Base-by-base conservation (phyloP, 2,113 vertebrate species). In the Cromileptes altivelis region DNA sequence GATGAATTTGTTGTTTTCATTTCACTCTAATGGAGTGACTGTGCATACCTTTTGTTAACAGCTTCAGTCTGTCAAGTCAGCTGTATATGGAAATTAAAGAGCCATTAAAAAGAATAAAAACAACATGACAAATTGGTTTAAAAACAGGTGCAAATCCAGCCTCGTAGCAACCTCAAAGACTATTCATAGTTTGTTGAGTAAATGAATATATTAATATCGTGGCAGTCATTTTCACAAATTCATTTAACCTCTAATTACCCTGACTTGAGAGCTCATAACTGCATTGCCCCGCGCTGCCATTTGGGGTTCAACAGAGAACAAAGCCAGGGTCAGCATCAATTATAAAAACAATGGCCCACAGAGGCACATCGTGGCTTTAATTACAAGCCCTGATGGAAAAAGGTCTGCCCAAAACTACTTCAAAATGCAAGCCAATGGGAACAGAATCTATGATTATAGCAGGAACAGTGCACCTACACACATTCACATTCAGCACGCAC, bases 211-310 rank as follows among this genome's bases (percentile, higher is more conserved):
- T 84, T 82, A 87, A 88, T 85, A 82, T 87, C 63, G 62, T 15
- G 37, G 68, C 50, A 79, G 55, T 61, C 45, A 75, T 91, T 90
- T 85, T 76, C 42, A 68, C 62, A 75, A 84, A 85, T 87, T 90
- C 62, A 75, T 83, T 88, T 93, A 91, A 90, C 87, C 89, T 90
- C 63, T 82, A 90, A 91, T 93, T 90, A 90, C 62, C 47, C 80
- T 50, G 64, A 63, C 65, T 61, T 37, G 57, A 70, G 76, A 81
- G 64, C 87, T 76, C 17, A 61, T 81, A 56, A 61, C 60, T 17
- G 69, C 13, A 33, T 79, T 23, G 61, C 23, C 71, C 50, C 25
- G 18, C 61, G 0, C 45, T 37, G 37, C 52, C 47, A 13, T 87
- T 70, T 77, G 19, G 49, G 75, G 88, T 75, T 87, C 68, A 75